Base-by-base conservation (phyloP, 2,113 vertebrate species). In the Brachypodius melanocephalos region DNA sequence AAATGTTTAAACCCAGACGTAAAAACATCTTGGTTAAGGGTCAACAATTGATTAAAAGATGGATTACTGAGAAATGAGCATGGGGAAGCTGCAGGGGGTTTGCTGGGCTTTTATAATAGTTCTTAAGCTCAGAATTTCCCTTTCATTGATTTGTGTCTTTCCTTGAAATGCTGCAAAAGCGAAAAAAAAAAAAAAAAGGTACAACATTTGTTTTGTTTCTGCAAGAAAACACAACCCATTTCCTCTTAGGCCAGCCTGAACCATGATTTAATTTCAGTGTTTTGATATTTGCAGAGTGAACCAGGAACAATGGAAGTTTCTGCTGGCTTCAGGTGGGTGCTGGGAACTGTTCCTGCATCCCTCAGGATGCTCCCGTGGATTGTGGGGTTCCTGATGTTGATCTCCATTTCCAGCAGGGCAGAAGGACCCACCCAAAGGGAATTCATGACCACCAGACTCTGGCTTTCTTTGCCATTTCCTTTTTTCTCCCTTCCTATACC, bases 361-460 rank as follows among this genome's bases (percentile, higher is more conserved):
- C 5, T 2, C 12, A 1, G 21, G 55, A 6, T 6, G 36, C 17
- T 61, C 2, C 71, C 48, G 1, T 1, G 12, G 62, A 4, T 3
- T 20, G 22, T 7, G 15, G 12, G 17, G 7, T 15, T 17, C 52
- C 36, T 17, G 59, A 1, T 1, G 36, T 48, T 59, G 40, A 8
- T 4, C 68, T 6, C 17, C 1, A 0, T 4, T 43, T 14, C 63
- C 71, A 59, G 73, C 45, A 16, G 25, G 1, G 12, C 68, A 65
- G 48, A 73, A 52, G 72, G 49, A 61, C 14, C 54, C 69, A 4
- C 51, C 51, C 61, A 15, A 31, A 25, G 17, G 62, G 36, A 65
- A n/a, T 9, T 8, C 22, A 29, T 11, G 24, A 26, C 43, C 34
- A 26, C 6, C 45, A 52, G 9, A 9, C 24, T 21, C n/a, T 1